Evolutionary conservation across 1,140 invertebrate species (phyloP), one percentile per base, ranked within the genome.

Genomic region (Euura saliciscinereae): DNA sequence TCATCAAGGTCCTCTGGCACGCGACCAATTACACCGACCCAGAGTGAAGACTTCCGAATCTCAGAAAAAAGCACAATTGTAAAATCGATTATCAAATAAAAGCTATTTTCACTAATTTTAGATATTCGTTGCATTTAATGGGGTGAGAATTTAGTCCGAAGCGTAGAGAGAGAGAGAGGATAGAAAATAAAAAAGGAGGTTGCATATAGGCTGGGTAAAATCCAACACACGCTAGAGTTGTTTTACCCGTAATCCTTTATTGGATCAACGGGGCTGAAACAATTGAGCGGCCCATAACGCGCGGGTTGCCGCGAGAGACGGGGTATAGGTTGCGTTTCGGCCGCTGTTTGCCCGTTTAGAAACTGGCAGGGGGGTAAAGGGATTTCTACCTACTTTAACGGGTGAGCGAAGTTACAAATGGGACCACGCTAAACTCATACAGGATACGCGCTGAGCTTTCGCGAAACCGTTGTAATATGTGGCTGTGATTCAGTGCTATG

Each of bases 201-300:
- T 28, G 28, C 28, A 28, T 28, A 28, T 59, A 11, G 51, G 51
- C 51, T 59, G 51, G 72, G 78, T 82, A 79, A 83, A 82, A 82
- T 79, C 80, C 76, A 79, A 81, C 76, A 80, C 81, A 80, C 80
- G 78, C 80, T 85, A 83, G 83, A 77, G 85, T 85, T 86, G 83
- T 86, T 85, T 86, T 78, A 79, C 51, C 81, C 83, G 78, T 86
- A 86, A 86, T 86, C 84, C 84, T 85, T 86, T 86, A 86, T 86
- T 85, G 84, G 82, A 86, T 86, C 84, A 86, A 85, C 83, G 84
- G 80, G 82, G 84, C 84, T 86, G 84, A 85, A 86, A 86, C 84
- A 85, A 85, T 86, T 84, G 83, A 85, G 83, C 82, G 80, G 74
- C 77, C 68, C 68, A 46, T 69, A 69, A 69, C 68, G 68, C 68